Percentiles rank a stretch among this genome's conserved stretches.
Conservation (phyloP, 2,888 invertebrate species). For the Meiosimyza platycephala region DNA sequence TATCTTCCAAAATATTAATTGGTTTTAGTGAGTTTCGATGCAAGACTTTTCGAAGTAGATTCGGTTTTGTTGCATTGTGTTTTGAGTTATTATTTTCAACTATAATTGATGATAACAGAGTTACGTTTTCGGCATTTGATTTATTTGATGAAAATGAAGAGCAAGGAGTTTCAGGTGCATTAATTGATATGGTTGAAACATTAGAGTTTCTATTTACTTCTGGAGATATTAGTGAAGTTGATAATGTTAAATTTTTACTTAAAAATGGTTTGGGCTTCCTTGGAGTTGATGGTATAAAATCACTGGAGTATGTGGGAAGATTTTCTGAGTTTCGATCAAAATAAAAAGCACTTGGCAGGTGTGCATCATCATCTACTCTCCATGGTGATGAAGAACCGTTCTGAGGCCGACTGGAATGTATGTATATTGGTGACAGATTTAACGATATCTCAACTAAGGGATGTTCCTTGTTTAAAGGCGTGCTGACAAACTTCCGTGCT, state of each 20-base stretch:
- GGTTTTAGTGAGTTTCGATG: slow-evolving; percentile 59
- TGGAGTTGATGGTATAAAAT: slow-evolving; percentile 54
- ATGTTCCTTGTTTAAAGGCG: slow-evolving; percentile 52
- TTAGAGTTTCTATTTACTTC: not conserved
- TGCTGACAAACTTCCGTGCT: slow-evolving; percentile 57
- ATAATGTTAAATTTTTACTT: not conserved
- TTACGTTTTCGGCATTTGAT: slow-evolving; percentile 60
- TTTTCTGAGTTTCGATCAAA: slow-evolving; percentile 58
- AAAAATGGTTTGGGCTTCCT: slow-evolving; percentile 39
- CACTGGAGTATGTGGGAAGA: slow-evolving; percentile 64
- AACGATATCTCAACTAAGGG: not conserved
- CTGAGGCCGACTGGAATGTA: slow-evolving; percentile 15
- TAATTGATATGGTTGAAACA: not conserved
- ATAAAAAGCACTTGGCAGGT: slow-evolving; percentile 57
- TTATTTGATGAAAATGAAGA: slow-evolving; percentile 50
- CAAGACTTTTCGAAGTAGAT: slow-evolving; percentile 52
- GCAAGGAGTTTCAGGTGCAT: not conserved
- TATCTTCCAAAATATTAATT: slow-evolving; percentile 61
- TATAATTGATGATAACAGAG: slow-evolving; percentile 46
- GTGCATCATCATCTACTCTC: slow-evolving; percentile 57
- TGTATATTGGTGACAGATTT: slow-evolving; percentile 52
- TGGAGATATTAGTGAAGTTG: not conserved
- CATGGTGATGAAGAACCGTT: slow-evolving; percentile 56
- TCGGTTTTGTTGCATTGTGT: slow-evolving; percentile 51
- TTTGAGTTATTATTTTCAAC: slow-evolving; percentile 41